Base-by-base conservation (phyloP, 1,140 invertebrate genomes). In the Triops cancriformis region DNA sequence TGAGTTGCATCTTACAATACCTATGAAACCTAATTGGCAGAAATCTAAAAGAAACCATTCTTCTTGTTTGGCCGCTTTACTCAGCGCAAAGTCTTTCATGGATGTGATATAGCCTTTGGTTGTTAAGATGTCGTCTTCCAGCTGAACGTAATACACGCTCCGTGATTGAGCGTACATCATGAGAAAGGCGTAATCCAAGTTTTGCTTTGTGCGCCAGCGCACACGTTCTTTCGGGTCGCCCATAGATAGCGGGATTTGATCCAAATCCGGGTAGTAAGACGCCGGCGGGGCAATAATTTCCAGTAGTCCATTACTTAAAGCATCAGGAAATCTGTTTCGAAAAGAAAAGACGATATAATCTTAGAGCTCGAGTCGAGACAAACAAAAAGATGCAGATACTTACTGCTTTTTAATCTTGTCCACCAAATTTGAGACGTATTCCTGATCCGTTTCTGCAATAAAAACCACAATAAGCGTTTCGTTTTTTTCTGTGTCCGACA, bases 11-110 rank as follows among this genome's bases (percentile, higher is more conserved):
- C 84, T 86, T 86, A n/a, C n/a, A n/a, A n/a, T n/a, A 90, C 93
- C 94, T 78, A 97, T 97, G 83, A 96, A 96, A 51, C 95, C 94
- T 1, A 98, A 87, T 78, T 94, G 91, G 82, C 96, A 98, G 84
- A 97, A 99, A 82, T 98, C 96, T 9, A 98, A 84, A 28, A 98
- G 90, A 81, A 98, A 91, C 96, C 96, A 99, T 77, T 92, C 87
- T 79, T 92, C 90, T 80, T 89, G 93, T 31, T 88, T 85, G 0
- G 90, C 87, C 3, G 91, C 91, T 81, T 91, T 93, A 80, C 93
- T 89, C 1, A 95, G 85, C 3, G 94, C 94, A 85, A 92, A 98
- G 64, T 90, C 90, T 84, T 96, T 96, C 90, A 98, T 98, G 23
- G 89, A 90, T 26, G 89, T 89, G 80, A 97, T 89, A 83, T 94